Evolutionary conservation across 2,888 invertebrate species (phyloP), one percentile per base, ranked within the genome.

Genomic region (Lasioglossum vierecki): DNA sequence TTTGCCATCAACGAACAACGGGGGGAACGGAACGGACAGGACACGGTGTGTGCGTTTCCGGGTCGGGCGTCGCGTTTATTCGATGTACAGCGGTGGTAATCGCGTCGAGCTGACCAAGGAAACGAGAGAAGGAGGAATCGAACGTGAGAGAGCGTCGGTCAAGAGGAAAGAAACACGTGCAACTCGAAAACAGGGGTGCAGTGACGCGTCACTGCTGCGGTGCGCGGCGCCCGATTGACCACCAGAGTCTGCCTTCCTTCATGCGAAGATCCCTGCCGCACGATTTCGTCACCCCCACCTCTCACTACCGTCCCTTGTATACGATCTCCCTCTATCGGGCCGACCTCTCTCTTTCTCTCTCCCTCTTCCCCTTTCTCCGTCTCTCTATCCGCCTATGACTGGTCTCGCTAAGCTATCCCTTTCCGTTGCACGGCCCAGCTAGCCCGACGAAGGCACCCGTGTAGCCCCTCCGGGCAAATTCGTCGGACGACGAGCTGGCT

Each of bases 191-290:
- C 93, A 92, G 93, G 92, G 93, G 93, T 94, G 94, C 94, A 94
- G 94, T 94, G 94, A 94, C 93, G 95, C 94, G 94, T 93, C 93
- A 92, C 94, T 93, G 93, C 93, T 93, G 91, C 93, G 93, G 93
- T 94, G 94, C 95, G 94, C 94, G 94, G 92, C 93, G 93, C 94
- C 93, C 94, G 95, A 94, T 94, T 94, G 95, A 94, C 95, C 94
- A 94, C 92, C 94, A 92, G 94, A 93, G 93, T 95, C 95, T 95
- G 95, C 92, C 93, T 93, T 91, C 92, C 93, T 92, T 92, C 92
- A 92, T 92, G 92, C 92, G 92, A 91, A 91, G 91, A 92, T 91
- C 91, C 92, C 92, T 90, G 90, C 92, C 91, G 89, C 91, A 90
- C 90, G 92, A 92, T 92, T 93, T 92, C 89, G 91, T 91, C 90